Conservation (phyloP, 2,113 vertebrate species). For the Chaetura pelagica region DNA sequence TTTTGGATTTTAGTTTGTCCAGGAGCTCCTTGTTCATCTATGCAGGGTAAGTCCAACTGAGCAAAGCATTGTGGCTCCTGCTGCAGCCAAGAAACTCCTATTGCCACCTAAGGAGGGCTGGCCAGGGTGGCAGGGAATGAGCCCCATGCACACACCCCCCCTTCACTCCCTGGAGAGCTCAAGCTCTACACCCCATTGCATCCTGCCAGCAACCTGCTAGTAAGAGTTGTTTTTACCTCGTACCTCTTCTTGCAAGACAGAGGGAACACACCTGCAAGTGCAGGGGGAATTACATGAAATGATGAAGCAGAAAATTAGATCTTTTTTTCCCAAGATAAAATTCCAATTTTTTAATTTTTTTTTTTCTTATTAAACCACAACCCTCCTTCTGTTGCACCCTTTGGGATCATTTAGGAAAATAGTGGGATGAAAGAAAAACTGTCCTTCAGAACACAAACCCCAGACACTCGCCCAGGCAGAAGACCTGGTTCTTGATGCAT, state of each 20-base stretch:
- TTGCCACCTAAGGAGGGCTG: not conserved
- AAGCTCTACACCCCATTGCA: not conserved
- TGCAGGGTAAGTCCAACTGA: not conserved
- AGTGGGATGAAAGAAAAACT: not conserved
- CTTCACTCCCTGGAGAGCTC: rapidly evolving
- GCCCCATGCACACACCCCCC: not conserved
- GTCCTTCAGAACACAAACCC: not conserved
- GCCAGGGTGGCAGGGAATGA: not conserved
- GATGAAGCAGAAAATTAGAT: not conserved
- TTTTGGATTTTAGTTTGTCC: too few species aligned
- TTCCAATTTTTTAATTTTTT: not conserved
- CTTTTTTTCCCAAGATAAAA: not conserved
- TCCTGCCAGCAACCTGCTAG: not conserved
- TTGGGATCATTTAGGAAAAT: not conserved
- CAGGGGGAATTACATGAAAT: not conserved
- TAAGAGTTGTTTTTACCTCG: not conserved
- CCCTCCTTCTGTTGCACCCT: not conserved
- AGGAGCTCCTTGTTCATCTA: too few species aligned
- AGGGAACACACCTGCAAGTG: not conserved
- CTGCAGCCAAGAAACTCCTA: not conserved
- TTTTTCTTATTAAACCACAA: not conserved
- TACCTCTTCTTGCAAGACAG: not conserved
- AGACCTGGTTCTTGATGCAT: not conserved
- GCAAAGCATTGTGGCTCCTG: not conserved
- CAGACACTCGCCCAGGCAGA: not conserved